phyloP scores from a whole-genome alignment of 1,140 invertebrate genomes.

The Penaeus chinensis region DNA sequence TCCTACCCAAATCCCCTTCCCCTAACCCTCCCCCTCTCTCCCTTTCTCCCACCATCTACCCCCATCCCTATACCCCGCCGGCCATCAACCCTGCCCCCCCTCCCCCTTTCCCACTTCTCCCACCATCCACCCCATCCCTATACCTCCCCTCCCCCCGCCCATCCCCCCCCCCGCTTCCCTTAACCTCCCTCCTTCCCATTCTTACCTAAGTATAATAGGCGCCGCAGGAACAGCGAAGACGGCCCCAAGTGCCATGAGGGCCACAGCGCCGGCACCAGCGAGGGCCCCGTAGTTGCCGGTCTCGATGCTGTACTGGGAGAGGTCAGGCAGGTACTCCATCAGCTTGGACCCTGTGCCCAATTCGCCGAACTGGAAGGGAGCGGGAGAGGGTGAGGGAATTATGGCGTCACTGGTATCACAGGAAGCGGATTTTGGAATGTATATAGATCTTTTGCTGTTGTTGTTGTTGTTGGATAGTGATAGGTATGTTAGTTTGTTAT shows the following conservation, averaged over 20 bases:
- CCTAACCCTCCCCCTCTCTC: no score
- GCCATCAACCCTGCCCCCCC: no score
- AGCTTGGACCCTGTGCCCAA: constrained; percentile 38
- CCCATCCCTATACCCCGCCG: no score
- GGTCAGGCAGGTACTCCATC: constrained; percentile 39
- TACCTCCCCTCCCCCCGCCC: no score
- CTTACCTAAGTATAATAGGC: constrained; percentile 42
- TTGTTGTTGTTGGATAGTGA: no score
- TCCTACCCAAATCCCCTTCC: no score
- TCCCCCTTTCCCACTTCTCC: no score
- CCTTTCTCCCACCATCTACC: no score
- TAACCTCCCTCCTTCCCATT: neutral
- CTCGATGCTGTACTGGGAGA: constrained; percentile 35
- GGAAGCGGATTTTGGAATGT: neutral
- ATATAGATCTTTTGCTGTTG: no score
- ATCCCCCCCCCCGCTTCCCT: neutral
- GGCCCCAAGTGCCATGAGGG: constrained; percentile 42
- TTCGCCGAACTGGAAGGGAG: constrained; percentile 30
- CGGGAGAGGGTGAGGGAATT: neutral
- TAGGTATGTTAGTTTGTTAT: no score
- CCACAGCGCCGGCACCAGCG: constrained; percentile 38
- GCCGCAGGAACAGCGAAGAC: constrained; percentile 47
- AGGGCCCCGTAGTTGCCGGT: neutral
- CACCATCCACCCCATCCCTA: no score
- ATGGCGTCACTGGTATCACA: neutral